These are phyloP conservation scores for Triplophysa dalaica DNA, from an alignment of 2,113 vertebrate genomes.

Conservation along the genomic window DNA sequence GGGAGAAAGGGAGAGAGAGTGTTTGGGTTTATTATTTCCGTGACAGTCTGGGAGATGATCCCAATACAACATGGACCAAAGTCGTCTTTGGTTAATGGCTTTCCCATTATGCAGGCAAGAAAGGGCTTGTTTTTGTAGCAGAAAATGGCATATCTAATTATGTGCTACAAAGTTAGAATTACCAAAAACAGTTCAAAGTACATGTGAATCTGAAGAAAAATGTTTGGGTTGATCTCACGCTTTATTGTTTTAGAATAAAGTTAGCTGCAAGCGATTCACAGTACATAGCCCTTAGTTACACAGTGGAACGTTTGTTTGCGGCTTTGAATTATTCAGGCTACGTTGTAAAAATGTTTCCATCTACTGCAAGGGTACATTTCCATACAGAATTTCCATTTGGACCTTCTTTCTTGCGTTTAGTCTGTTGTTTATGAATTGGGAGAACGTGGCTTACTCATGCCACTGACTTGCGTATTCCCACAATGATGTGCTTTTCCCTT, in stretches of 20 bases:
- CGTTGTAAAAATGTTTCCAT: conserved; percentile 32
- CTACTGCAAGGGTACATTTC: conserved; percentile 15
- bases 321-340: conserved; percentile 17
- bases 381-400: conserved; percentile 19
- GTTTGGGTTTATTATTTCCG: conserved; percentile 20
- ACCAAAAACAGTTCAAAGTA: conserved; percentile 8
- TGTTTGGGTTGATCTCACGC: background rate
- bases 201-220: background rate
- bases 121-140: conserved; percentile 20
- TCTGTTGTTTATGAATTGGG: conserved; percentile 28
- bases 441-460: conserved; percentile 12
- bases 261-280: background rate
- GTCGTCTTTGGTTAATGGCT: conserved; percentile 17
- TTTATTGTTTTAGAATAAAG: background rate
- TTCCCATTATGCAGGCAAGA: conserved; percentile 23
- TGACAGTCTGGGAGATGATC: conserved; percentile 32
- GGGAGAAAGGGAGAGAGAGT: conserved; percentile 7
- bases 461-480: background rate
- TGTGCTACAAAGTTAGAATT: conserved; percentile 2
- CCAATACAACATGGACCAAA: conserved; percentile 22
- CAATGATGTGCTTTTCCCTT: background rate
- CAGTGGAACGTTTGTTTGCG: conserved; percentile 3
- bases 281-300: background rate
- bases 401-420: conserved; percentile 13
- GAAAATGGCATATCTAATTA: conserved; percentile 26